These are phyloP conservation scores for Chloropsis cyanopogon DNA, from an alignment of 2,113 vertebrate species.

Conservation along the genomic window DNA sequence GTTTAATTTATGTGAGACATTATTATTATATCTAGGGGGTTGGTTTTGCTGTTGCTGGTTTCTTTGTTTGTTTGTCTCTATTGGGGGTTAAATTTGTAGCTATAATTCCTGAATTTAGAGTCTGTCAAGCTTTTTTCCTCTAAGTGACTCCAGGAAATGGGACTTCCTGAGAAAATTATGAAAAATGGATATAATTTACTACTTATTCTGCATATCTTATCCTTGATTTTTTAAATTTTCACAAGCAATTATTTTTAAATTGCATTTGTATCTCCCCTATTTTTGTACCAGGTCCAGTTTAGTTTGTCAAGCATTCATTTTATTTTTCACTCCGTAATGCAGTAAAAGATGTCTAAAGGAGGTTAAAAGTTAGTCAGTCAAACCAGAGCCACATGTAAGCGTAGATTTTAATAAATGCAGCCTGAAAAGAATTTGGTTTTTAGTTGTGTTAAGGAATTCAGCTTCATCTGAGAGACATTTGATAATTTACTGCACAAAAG, in stretches of 20 bases:
- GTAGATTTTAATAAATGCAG: neutral
- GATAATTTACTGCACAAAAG: neutral
- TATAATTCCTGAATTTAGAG: neutral
- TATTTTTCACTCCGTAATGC: neutral
- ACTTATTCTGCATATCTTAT: neutral
- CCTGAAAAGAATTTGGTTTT: neutral
- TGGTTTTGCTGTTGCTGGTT: neutral
- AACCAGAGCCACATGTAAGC: neutral
- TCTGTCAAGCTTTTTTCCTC: neutral
- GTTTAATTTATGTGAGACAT: neutral
- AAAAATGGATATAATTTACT: neutral
- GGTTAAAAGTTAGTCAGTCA: neutral
- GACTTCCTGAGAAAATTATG: neutral
- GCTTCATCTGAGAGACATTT: neutral
- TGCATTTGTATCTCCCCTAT: neutral
- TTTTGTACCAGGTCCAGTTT: neutral
- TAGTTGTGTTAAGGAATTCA: neutral
- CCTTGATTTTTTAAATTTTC: neutral
- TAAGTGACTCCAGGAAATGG: neutral
- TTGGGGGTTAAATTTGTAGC: neutral
- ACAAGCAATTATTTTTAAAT: accelerated
- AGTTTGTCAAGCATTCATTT: neutral
- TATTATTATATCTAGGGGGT: neutral
- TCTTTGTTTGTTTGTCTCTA: neutral
- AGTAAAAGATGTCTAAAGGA: neutral